These are phyloP conservation scores for Phalacrocorax carbo DNA, from an alignment of 2,113 vertebrate genomes.

Conservation along the genomic window DNA sequence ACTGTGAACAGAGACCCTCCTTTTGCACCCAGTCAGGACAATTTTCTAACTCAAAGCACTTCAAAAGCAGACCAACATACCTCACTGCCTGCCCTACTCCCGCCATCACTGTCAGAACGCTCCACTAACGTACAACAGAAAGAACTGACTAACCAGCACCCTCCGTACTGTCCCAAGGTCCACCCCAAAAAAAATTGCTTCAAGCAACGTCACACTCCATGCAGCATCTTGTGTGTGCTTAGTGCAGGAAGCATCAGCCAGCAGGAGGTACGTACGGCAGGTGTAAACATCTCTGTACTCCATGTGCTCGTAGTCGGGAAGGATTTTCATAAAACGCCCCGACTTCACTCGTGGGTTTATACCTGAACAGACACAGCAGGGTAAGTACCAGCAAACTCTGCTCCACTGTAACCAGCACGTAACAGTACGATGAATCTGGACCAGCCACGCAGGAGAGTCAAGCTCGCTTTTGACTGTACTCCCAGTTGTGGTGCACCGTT, in stretches of 20 bases:
- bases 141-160: background rate
- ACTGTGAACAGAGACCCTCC: background rate
- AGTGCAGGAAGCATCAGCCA: conserved; percentile 45
- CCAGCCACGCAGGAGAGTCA: fast-evolving
- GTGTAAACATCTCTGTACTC: conserved; percentile 92
- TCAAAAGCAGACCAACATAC: background rate
- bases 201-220: conserved; percentile 38
- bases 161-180: background rate
- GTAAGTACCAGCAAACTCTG: conserved; percentile 31
- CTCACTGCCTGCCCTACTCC: background rate
- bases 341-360: conserved; percentile 92
- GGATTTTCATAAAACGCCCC: conserved; percentile 91
- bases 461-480: background rate
- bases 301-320: conserved; percentile 93
- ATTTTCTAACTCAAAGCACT: background rate
- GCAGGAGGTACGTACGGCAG: conserved; percentile 85
- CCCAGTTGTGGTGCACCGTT: background rate
- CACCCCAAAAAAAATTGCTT: background rate
- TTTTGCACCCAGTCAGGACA: background rate
- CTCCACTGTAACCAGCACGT: background rate
- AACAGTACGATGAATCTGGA: background rate
- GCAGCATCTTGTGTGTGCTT: conserved; percentile 38
- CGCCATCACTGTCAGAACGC: fast-evolving
- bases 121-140: background rate
- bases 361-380: conserved; percentile 86